phyloP scores from a whole-genome alignment of 2,888 invertebrate species.

The Oligia fasciuncula region DNA sequence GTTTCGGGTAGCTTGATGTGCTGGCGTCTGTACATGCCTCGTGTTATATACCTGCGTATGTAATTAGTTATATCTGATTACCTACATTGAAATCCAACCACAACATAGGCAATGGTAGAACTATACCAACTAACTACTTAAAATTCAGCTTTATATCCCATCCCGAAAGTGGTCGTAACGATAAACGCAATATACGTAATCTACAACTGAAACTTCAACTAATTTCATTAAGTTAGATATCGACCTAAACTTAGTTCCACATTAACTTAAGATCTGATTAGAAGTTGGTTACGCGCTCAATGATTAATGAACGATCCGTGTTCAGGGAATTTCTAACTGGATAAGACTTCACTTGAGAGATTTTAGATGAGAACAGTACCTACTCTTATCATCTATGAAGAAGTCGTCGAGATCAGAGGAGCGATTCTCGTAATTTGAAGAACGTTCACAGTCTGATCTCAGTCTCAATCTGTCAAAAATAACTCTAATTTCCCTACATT shows the following conservation, averaged over 20 bases:
- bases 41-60: too few species aligned
- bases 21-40: too few species aligned
- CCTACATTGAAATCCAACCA: neutral
- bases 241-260: constrained; percentile 41
- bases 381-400: too few species aligned
- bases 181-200: constrained; percentile 37
- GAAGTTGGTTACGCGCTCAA: constrained; percentile 40
- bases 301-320: constrained; percentile 46
- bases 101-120: neutral
- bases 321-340: constrained; percentile 4
- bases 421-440: neutral
- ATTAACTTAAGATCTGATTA: constrained; percentile 55
- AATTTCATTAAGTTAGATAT: constrained; percentile 57
- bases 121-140: neutral
- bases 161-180: constrained; percentile 1
- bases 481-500: too few species aligned
- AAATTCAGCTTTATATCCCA: constrained; percentile 11
- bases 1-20: too few species aligned
- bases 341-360: neutral
- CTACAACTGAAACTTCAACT: constrained; percentile 36
- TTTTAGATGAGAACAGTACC: neutral
- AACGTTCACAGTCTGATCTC: neutral
- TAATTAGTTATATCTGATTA: neutral
- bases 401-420: neutral
- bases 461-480: too few species aligned